Conservation (phyloP, 2,888 invertebrate species). For the Hylaea fasciaria region DNA sequence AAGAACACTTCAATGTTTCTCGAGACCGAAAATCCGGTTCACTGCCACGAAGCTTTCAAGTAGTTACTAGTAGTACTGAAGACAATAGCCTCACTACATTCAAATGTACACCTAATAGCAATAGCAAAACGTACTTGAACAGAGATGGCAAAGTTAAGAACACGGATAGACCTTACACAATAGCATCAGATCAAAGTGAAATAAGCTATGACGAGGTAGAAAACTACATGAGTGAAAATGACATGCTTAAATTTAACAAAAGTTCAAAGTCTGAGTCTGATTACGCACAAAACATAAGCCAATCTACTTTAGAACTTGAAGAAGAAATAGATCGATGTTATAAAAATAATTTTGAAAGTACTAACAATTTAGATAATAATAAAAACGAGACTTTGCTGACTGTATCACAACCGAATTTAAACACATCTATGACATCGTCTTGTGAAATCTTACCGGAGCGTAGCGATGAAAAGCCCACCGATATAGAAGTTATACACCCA, state of each 20-base stretch:
- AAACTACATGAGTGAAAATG: constrained; percentile 80
- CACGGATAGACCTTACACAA: constrained; percentile 88
- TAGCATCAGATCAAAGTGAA: constrained; percentile 89
- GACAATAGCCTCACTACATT: constrained; percentile 71
- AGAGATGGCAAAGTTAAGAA: constrained; percentile 86
- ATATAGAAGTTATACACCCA: constrained; percentile 86
- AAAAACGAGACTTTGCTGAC: constrained; percentile 68
- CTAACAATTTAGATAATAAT: constrained; percentile 64
- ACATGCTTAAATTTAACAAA: constrained; percentile 76
- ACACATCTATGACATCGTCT: constrained; percentile 82
- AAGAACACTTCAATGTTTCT: constrained; percentile 88
- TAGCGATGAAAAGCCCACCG: constrained; percentile 75
- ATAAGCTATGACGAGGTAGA: constrained; percentile 88
- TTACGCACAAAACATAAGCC: constrained; percentile 72
- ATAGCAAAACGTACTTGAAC: constrained; percentile 82
- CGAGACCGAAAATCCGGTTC: constrained; percentile 90
- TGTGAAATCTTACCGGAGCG: constrained; percentile 81
- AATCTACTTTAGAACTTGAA: constrained; percentile 79
- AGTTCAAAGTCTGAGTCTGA: constrained; percentile 66
- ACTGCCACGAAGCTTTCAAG: constrained; percentile 91
- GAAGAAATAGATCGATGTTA: constrained; percentile 82
- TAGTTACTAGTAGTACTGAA: constrained; percentile 83
- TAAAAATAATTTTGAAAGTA: constrained; percentile 76
- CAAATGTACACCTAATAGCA: constrained; percentile 76
- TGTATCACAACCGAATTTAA: constrained; percentile 76